A percentile compares a stretch with the other conserved stretches of the same genome.
Conservation (phyloP, 2,113 vertebrate genomes). For the Ictalurus punctatus region DNA sequence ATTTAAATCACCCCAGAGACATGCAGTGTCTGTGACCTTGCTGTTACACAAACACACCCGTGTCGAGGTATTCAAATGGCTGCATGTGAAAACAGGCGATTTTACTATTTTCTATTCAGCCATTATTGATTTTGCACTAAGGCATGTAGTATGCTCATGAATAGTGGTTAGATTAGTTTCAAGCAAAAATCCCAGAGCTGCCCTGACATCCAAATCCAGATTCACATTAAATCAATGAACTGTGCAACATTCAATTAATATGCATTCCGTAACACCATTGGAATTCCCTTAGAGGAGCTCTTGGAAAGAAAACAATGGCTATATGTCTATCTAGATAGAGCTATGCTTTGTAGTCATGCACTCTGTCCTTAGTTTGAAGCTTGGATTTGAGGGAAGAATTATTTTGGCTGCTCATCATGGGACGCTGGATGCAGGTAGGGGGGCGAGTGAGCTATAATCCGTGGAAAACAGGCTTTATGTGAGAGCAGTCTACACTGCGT, state of each 20-base stretch:
- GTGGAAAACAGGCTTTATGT: constrained; percentile 38
- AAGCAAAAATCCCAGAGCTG: background rate
- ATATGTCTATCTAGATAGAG: background rate
- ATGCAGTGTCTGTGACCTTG: constrained; percentile 67
- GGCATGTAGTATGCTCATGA: background rate
- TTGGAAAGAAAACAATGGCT: constrained; percentile 13
- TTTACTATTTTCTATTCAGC: background rate
- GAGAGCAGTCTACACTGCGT: constrained; percentile 25
- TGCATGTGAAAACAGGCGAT: background rate
- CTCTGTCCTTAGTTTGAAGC: constrained; percentile 34
- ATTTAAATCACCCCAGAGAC: constrained; percentile 64
- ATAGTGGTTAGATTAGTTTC: constrained; percentile 6
- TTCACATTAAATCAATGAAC: constrained; percentile 26
- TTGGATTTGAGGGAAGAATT: constrained; percentile 33
- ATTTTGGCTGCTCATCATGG: constrained; percentile 14
- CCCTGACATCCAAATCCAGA: constrained; percentile 3
- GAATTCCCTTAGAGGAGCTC: constrained; percentile 10
- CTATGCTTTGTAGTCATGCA: background rate
- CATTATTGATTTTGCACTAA: constrained; percentile 14
- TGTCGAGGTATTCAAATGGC: background rate
- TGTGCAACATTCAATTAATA: constrained; percentile 27
- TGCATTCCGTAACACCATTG: background rate
- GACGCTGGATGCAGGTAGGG: constrained; percentile 8
- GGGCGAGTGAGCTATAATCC: constrained; percentile 36
- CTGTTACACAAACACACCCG: constrained; percentile 19